Percentiles rank a stretch among this genome's conserved stretches.
Conservation (phyloP, 2,888 invertebrate genomes). For the Therioaphis trifolii region DNA sequence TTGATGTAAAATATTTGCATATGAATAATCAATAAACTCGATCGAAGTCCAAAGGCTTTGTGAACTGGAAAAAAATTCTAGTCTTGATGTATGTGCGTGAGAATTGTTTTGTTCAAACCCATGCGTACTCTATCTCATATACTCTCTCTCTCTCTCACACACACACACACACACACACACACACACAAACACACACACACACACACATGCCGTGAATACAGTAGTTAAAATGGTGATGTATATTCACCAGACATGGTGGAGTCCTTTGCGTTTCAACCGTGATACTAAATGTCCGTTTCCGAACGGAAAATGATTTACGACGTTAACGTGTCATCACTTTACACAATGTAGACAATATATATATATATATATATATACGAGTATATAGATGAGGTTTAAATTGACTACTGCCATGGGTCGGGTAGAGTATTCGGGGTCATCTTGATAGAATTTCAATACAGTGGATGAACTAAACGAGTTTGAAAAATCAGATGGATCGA, state of each 20-base stretch:
- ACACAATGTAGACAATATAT: conserved; percentile 12
- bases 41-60: background rate
- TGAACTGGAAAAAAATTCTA: background rate
- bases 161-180: too few relatives aligned
- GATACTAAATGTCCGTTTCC: conserved; percentile 20
- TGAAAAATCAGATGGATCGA: conserved; percentile 29
- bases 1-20: background rate
- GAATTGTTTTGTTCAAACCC: too few relatives aligned
- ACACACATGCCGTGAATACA: background rate
- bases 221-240: too few relatives aligned
- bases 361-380: background rate
- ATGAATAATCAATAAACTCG: too few relatives aligned
- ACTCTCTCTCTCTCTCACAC: too few relatives aligned
- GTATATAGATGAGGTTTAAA: conserved; percentile 25
- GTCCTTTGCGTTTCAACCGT: background rate
- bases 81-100: too few relatives aligned
- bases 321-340: conserved; percentile 38
- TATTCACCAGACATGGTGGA: too few relatives aligned
- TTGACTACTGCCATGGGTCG: background rate
- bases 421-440: too few relatives aligned
- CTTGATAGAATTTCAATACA: conserved; percentile 1
- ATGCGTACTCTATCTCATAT: too few relatives aligned
- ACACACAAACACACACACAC: too few relatives aligned
- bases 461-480: conserved; percentile 35
- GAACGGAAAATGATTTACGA: conserved; percentile 55